Percentiles rank a stretch among this genome's conserved stretches.
Evolutionary conservation across 2,888 invertebrate genomes (phyloP).

Genomic region (Thecocarcelia acutangulata): DNA sequence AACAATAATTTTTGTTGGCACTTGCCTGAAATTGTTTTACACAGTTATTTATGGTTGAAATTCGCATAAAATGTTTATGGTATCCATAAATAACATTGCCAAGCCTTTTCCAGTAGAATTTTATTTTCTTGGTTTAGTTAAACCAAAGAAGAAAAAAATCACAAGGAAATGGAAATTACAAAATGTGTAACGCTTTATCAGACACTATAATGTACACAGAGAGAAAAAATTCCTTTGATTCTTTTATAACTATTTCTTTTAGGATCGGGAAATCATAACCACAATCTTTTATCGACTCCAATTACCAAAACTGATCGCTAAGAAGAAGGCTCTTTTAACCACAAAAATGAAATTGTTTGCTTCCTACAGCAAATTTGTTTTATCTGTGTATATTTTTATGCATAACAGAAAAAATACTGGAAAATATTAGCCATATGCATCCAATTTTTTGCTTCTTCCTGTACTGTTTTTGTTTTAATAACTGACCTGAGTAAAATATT

Average conservation of each 20-base stretch:
- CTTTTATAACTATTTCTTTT: too few species aligned
- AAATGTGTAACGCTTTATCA: slow-evolving; percentile 36
- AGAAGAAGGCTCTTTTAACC: too few species aligned
- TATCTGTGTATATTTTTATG: not conserved
- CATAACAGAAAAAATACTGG: slow-evolving; percentile 21
- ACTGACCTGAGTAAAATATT: slow-evolving; percentile 59
- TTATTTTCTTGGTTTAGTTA: not conserved
- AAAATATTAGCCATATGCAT: slow-evolving; percentile 46
- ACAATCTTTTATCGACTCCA: too few species aligned
- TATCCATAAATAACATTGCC: slow-evolving; percentile 61
- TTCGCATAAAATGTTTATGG: slow-evolving; percentile 66
- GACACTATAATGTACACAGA: not conserved
- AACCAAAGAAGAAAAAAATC: not conserved
- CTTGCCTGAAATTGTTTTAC: slow-evolving; percentile 59
- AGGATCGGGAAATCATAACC: too few species aligned
- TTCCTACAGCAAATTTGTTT: too few species aligned
- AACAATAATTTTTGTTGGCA: slow-evolving; percentile 62
- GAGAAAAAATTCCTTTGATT: not conserved
- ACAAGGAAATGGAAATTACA: slow-evolving; percentile 43
- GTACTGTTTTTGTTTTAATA: slow-evolving; percentile 13
- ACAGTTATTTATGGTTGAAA: slow-evolving; percentile 58
- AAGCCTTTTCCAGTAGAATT: slow-evolving; percentile 29
- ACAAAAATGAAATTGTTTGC: too few species aligned
- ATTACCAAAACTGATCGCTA: too few species aligned
- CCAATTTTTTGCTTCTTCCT: slow-evolving; percentile 26